Evolutionary conservation across 1,140 invertebrate species (phyloP).

Genomic region (Drosophila equinoxialis): DNA sequence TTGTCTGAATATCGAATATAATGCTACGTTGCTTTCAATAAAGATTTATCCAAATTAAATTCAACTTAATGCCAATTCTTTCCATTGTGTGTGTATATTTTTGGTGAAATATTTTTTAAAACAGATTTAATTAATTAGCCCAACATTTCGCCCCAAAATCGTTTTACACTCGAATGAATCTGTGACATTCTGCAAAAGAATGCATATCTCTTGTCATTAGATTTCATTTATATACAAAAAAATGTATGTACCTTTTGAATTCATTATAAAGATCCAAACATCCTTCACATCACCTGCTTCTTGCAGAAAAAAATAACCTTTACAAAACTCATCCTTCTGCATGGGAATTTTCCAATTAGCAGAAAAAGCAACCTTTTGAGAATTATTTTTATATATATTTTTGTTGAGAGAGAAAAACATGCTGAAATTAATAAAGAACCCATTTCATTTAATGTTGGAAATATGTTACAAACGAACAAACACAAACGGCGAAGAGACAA

Average conservation of each 20-base stretch:
- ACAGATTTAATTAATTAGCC: too few species aligned
- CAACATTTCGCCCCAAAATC: too few species aligned
- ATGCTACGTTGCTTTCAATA: too few species aligned
- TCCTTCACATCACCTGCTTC: constrained; percentile 1
- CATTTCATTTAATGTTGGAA: constrained; percentile 68
- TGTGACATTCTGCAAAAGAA: neutral
- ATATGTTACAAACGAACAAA: constrained; percentile 48
- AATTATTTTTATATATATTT: constrained; percentile 22
- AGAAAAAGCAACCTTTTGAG: constrained; percentile 20
- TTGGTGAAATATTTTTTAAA: too few species aligned
- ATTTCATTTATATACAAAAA: neutral
- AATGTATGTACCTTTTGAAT: neutral
- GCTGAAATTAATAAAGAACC: constrained; percentile 68
- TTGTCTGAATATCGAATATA: too few species aligned
- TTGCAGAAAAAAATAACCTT: neutral
- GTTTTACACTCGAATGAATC: too few species aligned
- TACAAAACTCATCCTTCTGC: neutral
- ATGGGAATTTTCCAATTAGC: constrained; percentile 55
- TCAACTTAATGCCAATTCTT: too few species aligned
- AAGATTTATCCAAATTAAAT: too few species aligned
- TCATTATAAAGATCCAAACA: neutral
- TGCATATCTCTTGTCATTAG: neutral
- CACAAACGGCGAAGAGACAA: constrained; percentile 48
- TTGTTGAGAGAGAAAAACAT: constrained; percentile 36
- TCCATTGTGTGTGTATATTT: too few species aligned